Evolutionary conservation across 2,797 vertebrate genomes (phyloP).

Genomic region (Prunella strophiata): DNA sequence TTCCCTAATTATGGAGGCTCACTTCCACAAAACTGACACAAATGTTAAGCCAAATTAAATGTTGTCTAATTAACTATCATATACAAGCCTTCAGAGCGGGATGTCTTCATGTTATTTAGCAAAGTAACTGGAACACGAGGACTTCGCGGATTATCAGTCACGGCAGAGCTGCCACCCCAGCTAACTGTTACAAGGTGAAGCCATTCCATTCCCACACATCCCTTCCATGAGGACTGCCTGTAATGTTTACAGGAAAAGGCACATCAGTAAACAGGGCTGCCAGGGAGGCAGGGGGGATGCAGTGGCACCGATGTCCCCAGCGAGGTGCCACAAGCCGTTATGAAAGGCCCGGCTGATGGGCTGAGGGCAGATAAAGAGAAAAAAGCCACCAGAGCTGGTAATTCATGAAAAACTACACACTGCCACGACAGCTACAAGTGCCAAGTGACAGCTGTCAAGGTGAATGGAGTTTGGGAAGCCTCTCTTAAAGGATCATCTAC

Average conservation of each 20-base stretch:
- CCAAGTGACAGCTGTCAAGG: slow-evolving; percentile 79
- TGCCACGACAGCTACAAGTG: slow-evolving; percentile 74
- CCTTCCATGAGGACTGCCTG: slow-evolving; percentile 34
- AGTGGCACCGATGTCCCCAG: slow-evolving; percentile 71
- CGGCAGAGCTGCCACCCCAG: slow-evolving; percentile 77
- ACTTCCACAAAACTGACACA: slow-evolving; percentile 76
- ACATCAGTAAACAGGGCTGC: slow-evolving; percentile 83
- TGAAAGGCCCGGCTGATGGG: slow-evolving; percentile 75
- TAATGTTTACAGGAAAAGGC: slow-evolving; percentile 81
- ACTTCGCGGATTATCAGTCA: slow-evolving; percentile 22
- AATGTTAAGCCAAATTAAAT: slow-evolving; percentile 80
- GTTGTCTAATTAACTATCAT: slow-evolving; percentile 80
- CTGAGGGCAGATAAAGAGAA: slow-evolving; percentile 75
- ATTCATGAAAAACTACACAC: slow-evolving; percentile 79
- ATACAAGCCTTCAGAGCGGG: slow-evolving; percentile 67
- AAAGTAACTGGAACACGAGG: not conserved
- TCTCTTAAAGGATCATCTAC: slow-evolving; percentile 44
- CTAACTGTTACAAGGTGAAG: slow-evolving; percentile 74
- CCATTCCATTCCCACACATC: slow-evolving; percentile 69
- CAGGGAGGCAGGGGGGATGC: slow-evolving; percentile 78
- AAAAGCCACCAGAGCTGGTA: slow-evolving; percentile 47
- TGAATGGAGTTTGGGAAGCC: slow-evolving; percentile 72
- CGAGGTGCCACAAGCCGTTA: slow-evolving; percentile 81
- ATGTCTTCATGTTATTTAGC: slow-evolving; percentile 66
- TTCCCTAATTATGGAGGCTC: slow-evolving; percentile 80